These are phyloP conservation scores for Lamellibrachia satsuma DNA, from an alignment of 2,888 invertebrate genomes.

Conservation along the genomic window DNA sequence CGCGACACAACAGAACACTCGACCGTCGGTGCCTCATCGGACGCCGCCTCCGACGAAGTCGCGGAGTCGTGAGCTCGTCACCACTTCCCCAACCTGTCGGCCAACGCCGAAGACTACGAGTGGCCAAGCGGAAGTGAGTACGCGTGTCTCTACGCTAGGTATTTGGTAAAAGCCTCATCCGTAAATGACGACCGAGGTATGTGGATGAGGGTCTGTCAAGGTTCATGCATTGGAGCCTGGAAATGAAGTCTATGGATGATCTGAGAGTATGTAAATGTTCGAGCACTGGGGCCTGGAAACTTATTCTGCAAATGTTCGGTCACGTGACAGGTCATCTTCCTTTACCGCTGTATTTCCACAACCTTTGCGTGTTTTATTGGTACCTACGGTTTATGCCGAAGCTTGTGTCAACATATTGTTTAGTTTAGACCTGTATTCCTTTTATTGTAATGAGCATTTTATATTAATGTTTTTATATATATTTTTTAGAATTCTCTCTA, in stretches of 20 bases:
- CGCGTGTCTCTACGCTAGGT: neutral
- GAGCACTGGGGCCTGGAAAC: no score
- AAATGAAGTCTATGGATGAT: no score
- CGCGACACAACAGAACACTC: neutral
- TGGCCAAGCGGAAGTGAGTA: neutral
- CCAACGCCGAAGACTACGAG: neutral
- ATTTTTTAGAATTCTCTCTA: no score
- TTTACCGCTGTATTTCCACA: no score
- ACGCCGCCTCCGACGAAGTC: neutral
- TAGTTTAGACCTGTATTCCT: no score
- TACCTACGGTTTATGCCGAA: no score
- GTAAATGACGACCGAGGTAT: neutral
- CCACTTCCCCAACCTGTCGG: neutral
- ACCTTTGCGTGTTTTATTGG: no score
- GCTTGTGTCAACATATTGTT: no score
- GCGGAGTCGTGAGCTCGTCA: neutral
- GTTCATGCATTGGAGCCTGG: neutral
- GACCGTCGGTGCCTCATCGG: neutral
- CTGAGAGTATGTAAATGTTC: neutral
- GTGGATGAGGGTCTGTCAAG: neutral
- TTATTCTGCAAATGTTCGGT: no score
- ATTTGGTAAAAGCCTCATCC: neutral
- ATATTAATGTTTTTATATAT: no score
- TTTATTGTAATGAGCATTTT: no score
- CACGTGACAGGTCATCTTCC: no score